Conservation (phyloP, 2,113 vertebrate species). For the Podocnemis expansa region DNA sequence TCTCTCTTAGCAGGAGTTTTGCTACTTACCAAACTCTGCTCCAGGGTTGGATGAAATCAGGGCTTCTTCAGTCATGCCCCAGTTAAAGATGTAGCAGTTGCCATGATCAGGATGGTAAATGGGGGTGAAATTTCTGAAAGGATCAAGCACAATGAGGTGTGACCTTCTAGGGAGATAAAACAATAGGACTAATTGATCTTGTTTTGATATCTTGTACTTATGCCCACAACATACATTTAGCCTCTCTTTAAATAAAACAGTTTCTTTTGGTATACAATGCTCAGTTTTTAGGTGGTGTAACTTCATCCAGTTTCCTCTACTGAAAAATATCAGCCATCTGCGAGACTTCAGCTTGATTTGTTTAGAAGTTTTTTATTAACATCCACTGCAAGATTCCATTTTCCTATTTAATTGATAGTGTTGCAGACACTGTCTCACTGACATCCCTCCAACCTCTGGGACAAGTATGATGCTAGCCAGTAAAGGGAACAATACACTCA, state of each 20-base stretch:
- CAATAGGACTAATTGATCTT: not conserved
- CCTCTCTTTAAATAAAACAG: rapidly evolving
- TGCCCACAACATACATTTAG: not conserved
- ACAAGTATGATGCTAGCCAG: not conserved
- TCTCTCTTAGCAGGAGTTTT: rapidly evolving
- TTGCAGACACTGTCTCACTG: not conserved
- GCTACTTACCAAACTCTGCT: slow-evolving; percentile 79
- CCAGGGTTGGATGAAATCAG: slow-evolving; percentile 81
- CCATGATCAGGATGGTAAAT: slow-evolving; percentile 83
- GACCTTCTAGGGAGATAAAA: rapidly evolving
- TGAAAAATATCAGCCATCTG: not conserved
- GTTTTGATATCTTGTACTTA: not conserved
- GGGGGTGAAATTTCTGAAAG: slow-evolving; percentile 81
- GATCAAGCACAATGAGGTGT: not conserved
- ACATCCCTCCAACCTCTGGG: not conserved
- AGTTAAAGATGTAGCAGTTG: slow-evolving; percentile 88
- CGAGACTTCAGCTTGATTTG: not conserved
- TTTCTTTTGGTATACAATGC: not conserved
- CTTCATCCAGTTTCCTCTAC: not conserved
- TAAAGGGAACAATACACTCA: not conserved
- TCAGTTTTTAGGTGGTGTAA: not conserved
- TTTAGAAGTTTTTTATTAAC: not conserved
- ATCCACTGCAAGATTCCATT: not conserved
- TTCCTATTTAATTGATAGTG: not conserved
- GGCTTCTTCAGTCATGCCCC: slow-evolving; percentile 76